Conservation (phyloP, 2,888 invertebrate species). For the Caenorhabditis japonica region DNA sequence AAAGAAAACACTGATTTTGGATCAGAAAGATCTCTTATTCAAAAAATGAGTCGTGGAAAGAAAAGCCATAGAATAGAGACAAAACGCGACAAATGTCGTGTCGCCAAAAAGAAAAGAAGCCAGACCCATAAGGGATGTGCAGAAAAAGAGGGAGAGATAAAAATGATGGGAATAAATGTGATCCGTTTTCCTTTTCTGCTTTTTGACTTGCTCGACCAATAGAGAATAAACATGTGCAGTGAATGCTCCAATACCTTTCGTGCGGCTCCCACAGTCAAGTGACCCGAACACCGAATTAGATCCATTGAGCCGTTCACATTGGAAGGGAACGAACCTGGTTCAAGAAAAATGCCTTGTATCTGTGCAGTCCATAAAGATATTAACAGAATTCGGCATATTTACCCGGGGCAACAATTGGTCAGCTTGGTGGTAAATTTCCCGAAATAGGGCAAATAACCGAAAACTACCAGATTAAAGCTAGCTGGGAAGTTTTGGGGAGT, state of each 20-base stretch:
- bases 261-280: constrained; percentile 37
- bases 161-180: constrained; percentile 42
- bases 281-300: too few relatives aligned
- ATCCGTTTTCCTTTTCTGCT: not conserved
- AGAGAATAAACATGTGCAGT: not conserved
- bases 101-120: not conserved
- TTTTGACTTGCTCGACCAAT: not conserved
- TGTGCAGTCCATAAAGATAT: too few relatives aligned
- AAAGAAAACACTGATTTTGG: not conserved
- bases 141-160: constrained; percentile 5
- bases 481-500: too few relatives aligned
- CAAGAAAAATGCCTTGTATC: too few relatives aligned
- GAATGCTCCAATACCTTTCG: constrained; percentile 4
- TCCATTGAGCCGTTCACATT: too few relatives aligned
- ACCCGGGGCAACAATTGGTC: too few relatives aligned
- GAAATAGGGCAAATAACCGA: too few relatives aligned
- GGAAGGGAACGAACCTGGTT: not conserved
- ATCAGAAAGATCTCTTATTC: not conserved
- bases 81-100: not conserved
- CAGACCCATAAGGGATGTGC: not conserved
- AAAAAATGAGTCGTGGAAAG: not conserved
- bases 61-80: too few relatives aligned
- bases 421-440: too few relatives aligned
- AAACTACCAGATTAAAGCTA: too few relatives aligned
- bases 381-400: too few relatives aligned